Evolutionary conservation across 2,888 invertebrate species (phyloP), one percentile per base, ranked within the genome.

Genomic region (Drosophila lacicola): DNA sequence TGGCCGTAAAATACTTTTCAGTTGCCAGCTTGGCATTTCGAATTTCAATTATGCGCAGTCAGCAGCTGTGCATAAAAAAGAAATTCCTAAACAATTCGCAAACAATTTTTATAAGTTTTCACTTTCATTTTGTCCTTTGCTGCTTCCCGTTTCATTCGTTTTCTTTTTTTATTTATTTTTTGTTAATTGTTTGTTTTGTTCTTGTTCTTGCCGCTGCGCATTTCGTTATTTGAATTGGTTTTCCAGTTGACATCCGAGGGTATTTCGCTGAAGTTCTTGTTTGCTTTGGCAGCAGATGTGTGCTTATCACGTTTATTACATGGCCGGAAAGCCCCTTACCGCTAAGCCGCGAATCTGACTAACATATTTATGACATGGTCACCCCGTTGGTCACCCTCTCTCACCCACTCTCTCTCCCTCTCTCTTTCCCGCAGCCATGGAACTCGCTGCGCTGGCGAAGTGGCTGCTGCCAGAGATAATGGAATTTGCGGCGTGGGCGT

Each of bases 401-500:
- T 34, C n/a, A 19, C 3, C 33, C 44, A 19, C 29, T 19, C 34
- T 53, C 47, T 45, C 56, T n/a, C 42, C 67, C 36, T 50, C 50
- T 65, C 21, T 72, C 78, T 17, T 41, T 19, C 33, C 13, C 17
- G 29, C 73, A 98, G 98, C 88, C 99, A 99, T 92, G 99, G 98
- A n/a, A 99, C 98, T 13, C 94, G 99, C 80, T 99, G 99, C 91
- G 99, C 99, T 2, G 99, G 99, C 0, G 99, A 99, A 94, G 99
- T 99, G 46, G 97, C 99, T n/a, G 99, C 99, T 8, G 98, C 98
- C 13, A 94, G 99, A 58, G 99, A 99, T 94, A 99, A 99, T 93
- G 98, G 97, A 10, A 97, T 99, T 36, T 99, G 99, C 92, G 99
- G 99, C 29, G 99, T 99, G 37, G 99, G 99, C 13, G 99, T 99